Evolutionary conservation across 53 echinoderm and acorn worm species (phyloP).

Genomic region (Mesocentrotus franciscanus): DNA sequence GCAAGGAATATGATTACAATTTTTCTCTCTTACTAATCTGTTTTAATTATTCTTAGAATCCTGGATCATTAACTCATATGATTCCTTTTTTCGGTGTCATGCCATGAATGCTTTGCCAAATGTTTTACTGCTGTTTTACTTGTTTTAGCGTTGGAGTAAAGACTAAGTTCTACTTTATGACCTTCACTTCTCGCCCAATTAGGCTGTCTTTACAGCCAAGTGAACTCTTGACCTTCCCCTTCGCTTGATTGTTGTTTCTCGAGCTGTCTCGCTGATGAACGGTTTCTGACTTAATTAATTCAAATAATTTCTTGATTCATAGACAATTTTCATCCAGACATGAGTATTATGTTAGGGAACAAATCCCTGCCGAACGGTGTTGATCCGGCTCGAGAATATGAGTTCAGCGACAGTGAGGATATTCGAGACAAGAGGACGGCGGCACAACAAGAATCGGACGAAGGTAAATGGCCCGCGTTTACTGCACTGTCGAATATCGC

Average conservation of each 20-base stretch:
- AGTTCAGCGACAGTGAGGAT: slow-evolving; percentile 96
- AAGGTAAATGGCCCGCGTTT: slow-evolving; percentile 67
- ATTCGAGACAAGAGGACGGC: slow-evolving; percentile 37
- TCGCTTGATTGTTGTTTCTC: background rate
- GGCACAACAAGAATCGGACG: slow-evolving; percentile 78
- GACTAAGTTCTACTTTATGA: background rate
- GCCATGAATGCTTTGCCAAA: too few species aligned
- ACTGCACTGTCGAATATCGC: background rate
- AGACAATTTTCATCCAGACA: background rate
- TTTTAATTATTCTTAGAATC: too few species aligned
- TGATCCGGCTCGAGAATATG: slow-evolving; percentile 90
- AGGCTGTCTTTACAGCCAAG: background rate
- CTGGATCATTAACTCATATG: too few species aligned
- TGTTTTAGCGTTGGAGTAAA: background rate
- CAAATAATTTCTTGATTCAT: background rate
- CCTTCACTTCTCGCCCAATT: slow-evolving; percentile 2
- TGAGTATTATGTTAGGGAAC: slow-evolving; percentile 59
- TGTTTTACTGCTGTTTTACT: too few species aligned
- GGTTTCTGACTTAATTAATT: background rate
- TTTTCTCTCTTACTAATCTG: too few species aligned
- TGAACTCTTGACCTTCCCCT: background rate
- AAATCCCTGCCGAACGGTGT: slow-evolving; percentile 78
- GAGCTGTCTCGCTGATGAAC: background rate
- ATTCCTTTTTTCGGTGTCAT: too few species aligned
- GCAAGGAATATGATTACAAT: too few species aligned